phyloP scores from a whole-genome alignment of 1,140 invertebrate genomes.

The Papilio polytes region DNA sequence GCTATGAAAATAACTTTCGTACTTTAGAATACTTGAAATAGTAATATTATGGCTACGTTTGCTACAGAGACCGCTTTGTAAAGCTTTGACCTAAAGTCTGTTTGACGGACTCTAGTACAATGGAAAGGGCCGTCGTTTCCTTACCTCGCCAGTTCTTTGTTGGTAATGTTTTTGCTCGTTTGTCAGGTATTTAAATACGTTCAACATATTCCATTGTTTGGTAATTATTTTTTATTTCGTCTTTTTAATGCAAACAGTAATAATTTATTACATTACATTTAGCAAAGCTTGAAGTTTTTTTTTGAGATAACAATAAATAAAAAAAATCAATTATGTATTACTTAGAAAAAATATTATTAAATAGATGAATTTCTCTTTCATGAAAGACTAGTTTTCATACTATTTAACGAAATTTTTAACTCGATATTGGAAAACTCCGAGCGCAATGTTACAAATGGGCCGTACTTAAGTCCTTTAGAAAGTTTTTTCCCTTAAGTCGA shows the following conservation, averaged over 20 bases:
- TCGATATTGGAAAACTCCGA: background rate
- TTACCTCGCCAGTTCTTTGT: constrained; percentile 30
- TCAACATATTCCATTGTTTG: background rate
- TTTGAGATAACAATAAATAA: too few species aligned
- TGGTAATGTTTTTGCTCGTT: constrained; percentile 34
- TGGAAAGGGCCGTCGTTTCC: constrained; percentile 31
- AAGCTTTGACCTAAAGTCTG: background rate
- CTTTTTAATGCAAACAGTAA: background rate
- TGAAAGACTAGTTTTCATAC: background rate
- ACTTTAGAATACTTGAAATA: background rate
- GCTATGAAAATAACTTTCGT: background rate
- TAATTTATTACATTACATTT: too few species aligned
- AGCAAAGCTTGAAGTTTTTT: background rate
- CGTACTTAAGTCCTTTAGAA: background rate
- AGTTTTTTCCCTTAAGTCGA: background rate
- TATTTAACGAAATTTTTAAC: background rate
- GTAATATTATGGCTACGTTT: background rate
- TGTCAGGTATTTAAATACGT: background rate
- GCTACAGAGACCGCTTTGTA: background rate
- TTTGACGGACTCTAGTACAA: constrained; percentile 16
- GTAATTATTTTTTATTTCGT: constrained; percentile 15
- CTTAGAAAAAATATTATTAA: too few species aligned
- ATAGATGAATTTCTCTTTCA: background rate
- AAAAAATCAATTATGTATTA: too few species aligned
- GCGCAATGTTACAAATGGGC: background rate